Evolutionary conservation across 2,888 invertebrate species (phyloP), one percentile per base, ranked within the genome.

Genomic region (Trisateles emortualis): DNA sequence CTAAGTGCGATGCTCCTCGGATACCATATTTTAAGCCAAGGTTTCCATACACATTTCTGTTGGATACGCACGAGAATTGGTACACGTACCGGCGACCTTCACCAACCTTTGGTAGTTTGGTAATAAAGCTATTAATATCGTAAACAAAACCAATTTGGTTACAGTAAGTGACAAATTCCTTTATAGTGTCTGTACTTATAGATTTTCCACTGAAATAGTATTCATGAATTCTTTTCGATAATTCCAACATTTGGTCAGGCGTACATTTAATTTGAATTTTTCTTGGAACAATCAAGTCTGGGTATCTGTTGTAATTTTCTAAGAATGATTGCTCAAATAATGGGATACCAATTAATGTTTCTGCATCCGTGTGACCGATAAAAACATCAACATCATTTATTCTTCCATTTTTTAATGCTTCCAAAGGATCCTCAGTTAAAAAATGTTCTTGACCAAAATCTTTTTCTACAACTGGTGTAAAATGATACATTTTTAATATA

Each of bases 1-100:
- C 88, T 13, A 84, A 53, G 59, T 88, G 89, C 0, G 79, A 33
- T 0, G 83, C 77, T 8, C 86, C 88, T 0, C 33, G 39, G 0
- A 87, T 52, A 0, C 74, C 83, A 33, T 80, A 79, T 38, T 79
- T 76, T 0, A 52, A 29, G 1, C 80, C 85, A 0, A 14, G 0
- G 1, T 52, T 67, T 0, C 80, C 76, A 22, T 67, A 81, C 1
- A 83, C 54, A 52, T 86, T 87, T 48, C 83, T 72, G 4, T 79
- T 72, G 0, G 87, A 86, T 2, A 72, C 36, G 43, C 80, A 74
- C 0, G 83, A 76, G 32, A 88, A 84, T 52, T 68, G 68, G 47
- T 86, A 86, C 11, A 78, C 51, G 13, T 44, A 56, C 13, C 33
- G 16, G 1, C 13, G 32, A 8, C 30, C 29, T 1, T 32, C 4